Base-by-base conservation (phyloP, 2,888 invertebrate species). In the Girardia tigrina region DNA sequence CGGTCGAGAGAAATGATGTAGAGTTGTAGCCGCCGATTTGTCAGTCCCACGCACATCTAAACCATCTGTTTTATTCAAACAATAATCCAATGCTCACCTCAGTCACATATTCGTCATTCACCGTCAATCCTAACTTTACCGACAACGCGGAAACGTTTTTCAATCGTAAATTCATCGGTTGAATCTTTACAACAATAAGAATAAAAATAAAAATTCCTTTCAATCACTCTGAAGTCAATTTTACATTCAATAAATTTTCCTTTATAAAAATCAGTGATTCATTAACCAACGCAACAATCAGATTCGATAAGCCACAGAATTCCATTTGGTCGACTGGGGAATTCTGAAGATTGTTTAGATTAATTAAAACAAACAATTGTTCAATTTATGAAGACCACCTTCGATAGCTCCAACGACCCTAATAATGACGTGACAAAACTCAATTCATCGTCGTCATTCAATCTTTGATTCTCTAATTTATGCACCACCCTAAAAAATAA, bases 391-490 rank as follows among this genome's bases (percentile, higher is more conserved):
- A 36, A 8, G 16, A 36, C 36, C 8, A 56, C 56, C n/a, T 56
- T n/a, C 23, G 23, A 20, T n/a, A 56, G 23, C n/a, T 56, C 56
- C n/a, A 56, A 56, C 4, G 56, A 56, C 4, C n/a, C n/a, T 23
- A 56, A 56, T n/a, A 56, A 56, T 56, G 56, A 56, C n/a, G 56
- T 56, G 4, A 56, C 56, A 56, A 56, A 56, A 56, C 56, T 16
- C 56, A 56, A 56, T 16, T 56, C 56, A n/a, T 56, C 56, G n/a
- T 56, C 56, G 23, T 56, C 56, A 56, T 56, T n/a, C 23, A 56
- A 56, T 2, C 56, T n/a, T 16, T 56, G 56, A 56, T 56, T n/a
- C 23, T 56, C 56, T 56, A 56, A 56, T 36, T 56, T 56, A 56
- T 56, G 56, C n/a, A 56, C n/a, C 4, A 56, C n/a, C 6, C 56